These are phyloP conservation scores for Encarsia formosa DNA, from an alignment of 2,888 invertebrate genomes.

Conservation along the genomic window DNA sequence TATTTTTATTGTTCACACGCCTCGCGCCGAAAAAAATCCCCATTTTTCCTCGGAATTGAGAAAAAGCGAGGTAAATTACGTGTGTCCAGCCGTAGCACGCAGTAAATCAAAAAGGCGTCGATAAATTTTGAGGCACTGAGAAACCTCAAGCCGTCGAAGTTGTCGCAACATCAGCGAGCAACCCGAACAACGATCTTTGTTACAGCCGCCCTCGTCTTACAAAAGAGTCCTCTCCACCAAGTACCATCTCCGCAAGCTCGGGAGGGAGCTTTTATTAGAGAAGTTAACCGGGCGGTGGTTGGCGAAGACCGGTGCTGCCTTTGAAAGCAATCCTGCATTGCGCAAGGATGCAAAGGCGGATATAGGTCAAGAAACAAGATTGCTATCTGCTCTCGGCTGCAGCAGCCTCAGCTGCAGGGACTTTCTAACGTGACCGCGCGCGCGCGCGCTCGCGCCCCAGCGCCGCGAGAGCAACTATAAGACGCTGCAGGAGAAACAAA, in stretches of 20 bases:
- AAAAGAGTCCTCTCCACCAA: too few relatives aligned
- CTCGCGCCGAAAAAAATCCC: too few relatives aligned
- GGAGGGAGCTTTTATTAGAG: not conserved
- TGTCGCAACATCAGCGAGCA: too few relatives aligned
- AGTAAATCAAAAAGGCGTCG: too few relatives aligned
- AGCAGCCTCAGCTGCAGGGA: slow-evolving; percentile 27
- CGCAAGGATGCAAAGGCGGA: slow-evolving; percentile 51
- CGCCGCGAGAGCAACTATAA: slow-evolving; percentile 18
- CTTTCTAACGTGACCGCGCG: slow-evolving; percentile 51
- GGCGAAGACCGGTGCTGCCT: slow-evolving; percentile 27
- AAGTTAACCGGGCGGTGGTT: not conserved
- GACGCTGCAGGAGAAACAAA: slow-evolving; percentile 18
- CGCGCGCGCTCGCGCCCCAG: slow-evolving; percentile 29
- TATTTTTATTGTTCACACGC: too few relatives aligned
- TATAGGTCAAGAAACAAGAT: slow-evolving; percentile 53
- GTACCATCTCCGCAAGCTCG: not conserved
- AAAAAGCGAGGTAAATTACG: too few relatives aligned
- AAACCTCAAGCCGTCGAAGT: too few relatives aligned
- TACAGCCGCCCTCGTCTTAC: too few relatives aligned
- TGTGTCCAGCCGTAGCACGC: too few relatives aligned
- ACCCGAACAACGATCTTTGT: too few relatives aligned
- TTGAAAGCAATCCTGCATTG: slow-evolving; percentile 40
- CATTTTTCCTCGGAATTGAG: too few relatives aligned
- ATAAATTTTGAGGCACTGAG: too few relatives aligned
- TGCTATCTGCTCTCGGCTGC: slow-evolving; percentile 41